Base-by-base conservation (phyloP, 1,140 invertebrate genomes). In the Drosophila orena region DNA sequence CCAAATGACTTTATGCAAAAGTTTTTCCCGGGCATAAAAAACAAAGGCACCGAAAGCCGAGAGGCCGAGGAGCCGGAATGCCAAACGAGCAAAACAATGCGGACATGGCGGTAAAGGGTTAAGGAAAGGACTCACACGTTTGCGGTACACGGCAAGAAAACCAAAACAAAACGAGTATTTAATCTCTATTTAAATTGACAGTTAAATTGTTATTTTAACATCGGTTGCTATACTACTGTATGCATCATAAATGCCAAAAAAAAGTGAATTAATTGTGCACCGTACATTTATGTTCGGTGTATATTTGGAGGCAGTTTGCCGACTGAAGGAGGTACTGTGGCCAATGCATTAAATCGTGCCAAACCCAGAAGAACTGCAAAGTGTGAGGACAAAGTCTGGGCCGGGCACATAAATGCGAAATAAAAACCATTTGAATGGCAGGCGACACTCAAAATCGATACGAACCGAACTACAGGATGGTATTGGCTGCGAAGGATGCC, bases 371-470 rank as follows among this genome's bases (percentile, higher is more conserved):
- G 53, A 69, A 35, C 30, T n/a, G 14, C 43, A 61, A 43, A 58
- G 57, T 37, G 20, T 27, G 55, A 56, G 53, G n/a, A 24, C 20
- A 27, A 56, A 74, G 81, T 85, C 64, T 80, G 81, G 44, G 54
- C 34, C 61, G 34, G 65, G 69, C 58, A 83, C 83, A 81, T 88
- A 89, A 88, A 88, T 77, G 79, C 84, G 68, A 88, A 88, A 88
- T 88, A 88, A 88, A 89, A 89, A 77, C 59, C 84, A 79, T 84
- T 84, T 80, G 84, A 89, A 89, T 88, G 84, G 79, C 84, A 89
- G 84, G 84, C 84, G 84, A 88, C 84, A 89, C 84, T 89, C 77
- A 89, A 88, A 88, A 89, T 88, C 84, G 84, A 88, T 88, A 84
- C 84, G 77, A 70, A 55, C 35, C 37, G 62, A 76, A 76, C 74